These are phyloP conservation scores for Mus pahari DNA, from an alignment of 2,113 vertebrate species.

Conservation along the genomic window DNA sequence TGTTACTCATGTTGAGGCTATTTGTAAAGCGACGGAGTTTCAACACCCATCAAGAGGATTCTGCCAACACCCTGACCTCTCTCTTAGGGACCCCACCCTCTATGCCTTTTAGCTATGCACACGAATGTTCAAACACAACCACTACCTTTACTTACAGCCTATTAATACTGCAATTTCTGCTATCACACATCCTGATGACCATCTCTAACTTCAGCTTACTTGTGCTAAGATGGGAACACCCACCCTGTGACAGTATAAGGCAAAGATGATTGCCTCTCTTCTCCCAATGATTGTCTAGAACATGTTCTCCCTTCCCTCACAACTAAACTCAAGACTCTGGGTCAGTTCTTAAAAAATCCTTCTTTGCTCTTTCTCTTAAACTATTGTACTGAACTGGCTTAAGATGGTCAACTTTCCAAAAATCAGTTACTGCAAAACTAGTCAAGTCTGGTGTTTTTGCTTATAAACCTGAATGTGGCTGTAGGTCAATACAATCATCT, in stretches of 20 bases:
- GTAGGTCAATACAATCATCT: not conserved
- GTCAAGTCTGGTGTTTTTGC: not conserved
- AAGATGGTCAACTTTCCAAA: not conserved
- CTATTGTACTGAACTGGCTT: not conserved
- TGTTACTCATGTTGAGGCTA: not conserved
- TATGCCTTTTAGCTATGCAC: not conserved
- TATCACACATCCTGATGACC: not conserved
- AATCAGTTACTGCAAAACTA: not conserved
- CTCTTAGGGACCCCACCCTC: not conserved
- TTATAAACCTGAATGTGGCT: not conserved
- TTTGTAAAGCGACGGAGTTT: conserved; percentile 22
- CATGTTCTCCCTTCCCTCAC: not conserved
- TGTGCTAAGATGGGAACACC: not conserved
- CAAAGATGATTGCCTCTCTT: not conserved
- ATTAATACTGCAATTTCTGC: not conserved
- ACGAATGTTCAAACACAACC: not conserved
- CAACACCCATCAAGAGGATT: not conserved
- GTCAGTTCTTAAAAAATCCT: not conserved
- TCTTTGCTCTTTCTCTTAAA: not conserved
- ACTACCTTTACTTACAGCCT: not conserved
- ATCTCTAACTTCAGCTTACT: not conserved
- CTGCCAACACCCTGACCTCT: not conserved
- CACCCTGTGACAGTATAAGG: not conserved
- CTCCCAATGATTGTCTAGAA: not conserved
- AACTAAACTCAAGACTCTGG: not conserved